phyloP scores from a whole-genome alignment of 1,140 invertebrate genomes.

The Lordiphosa collinella region DNA sequence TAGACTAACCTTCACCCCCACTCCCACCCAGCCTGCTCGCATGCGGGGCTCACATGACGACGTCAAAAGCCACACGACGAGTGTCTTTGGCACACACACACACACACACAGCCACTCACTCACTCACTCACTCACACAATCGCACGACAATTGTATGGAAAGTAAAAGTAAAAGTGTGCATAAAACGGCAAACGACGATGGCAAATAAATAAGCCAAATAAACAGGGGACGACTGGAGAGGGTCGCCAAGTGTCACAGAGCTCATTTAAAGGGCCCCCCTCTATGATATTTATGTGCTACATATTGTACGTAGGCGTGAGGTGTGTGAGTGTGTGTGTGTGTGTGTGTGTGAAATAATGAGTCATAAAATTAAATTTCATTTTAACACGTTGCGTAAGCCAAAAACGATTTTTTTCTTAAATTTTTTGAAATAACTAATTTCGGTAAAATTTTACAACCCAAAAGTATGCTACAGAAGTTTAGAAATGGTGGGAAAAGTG shows the following conservation, averaged over 20 bases:
- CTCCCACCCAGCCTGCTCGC: neutral
- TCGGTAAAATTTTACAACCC: too few species aligned
- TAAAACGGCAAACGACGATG: constrained; percentile 40
- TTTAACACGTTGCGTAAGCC: constrained; percentile 8
- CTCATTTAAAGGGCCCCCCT: constrained; percentile 52
- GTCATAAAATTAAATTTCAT: constrained; percentile 70
- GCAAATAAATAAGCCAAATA: constrained; percentile 71
- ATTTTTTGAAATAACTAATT: too few species aligned
- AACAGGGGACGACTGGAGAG: constrained; percentile 23
- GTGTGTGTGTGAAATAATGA: constrained; percentile 58
- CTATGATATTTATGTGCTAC: constrained; percentile 37
- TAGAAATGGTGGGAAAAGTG: too few species aligned
- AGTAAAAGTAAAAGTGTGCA: constrained; percentile 63
- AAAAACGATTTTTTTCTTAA: constrained; percentile 30
- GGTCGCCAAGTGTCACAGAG: constrained; percentile 49
- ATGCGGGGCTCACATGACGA: constrained; percentile 13
- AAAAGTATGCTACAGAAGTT: too few species aligned
- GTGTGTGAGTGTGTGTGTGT: constrained; percentile 4
- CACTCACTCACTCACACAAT: constrained; percentile 5
- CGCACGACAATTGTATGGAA: constrained; percentile 51
- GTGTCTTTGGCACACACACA: constrained; percentile 34
- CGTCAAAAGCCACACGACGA: constrained; percentile 30
- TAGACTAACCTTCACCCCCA: constrained; percentile 50
- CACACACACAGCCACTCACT: too few species aligned
- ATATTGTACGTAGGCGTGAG: neutral